A percentile compares a stretch with the other conserved stretches of the same genome.
phyloP scores from a whole-genome alignment of 2,888 invertebrate genomes.

The Eilema sororculum region DNA sequence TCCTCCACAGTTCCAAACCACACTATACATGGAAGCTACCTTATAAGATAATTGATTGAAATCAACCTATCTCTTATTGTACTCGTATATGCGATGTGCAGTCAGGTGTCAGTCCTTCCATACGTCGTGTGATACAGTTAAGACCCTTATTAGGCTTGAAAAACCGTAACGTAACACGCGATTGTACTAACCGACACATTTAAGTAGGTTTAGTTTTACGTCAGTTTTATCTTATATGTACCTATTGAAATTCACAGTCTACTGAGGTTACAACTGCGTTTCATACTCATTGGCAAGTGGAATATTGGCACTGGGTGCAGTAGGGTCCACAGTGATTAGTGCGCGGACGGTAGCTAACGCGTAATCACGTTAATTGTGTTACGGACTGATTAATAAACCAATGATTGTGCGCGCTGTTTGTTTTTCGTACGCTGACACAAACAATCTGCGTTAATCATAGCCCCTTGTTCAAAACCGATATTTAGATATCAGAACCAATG shows the following conservation, averaged over 20 bases:
- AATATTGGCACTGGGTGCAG: slow-evolving; percentile 18
- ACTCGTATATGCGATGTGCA: too few species aligned
- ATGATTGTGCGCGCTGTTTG: slow-evolving; percentile 40
- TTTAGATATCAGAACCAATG: slow-evolving; percentile 40
- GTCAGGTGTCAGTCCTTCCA: too few species aligned
- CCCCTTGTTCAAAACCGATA: slow-evolving; percentile 25
- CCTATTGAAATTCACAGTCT: too few species aligned
- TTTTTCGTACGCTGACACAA: slow-evolving; percentile 44
- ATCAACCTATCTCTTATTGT: background rate
- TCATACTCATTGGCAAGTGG: background rate
- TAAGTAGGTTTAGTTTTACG: too few species aligned
- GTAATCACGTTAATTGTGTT: slow-evolving; percentile 46
- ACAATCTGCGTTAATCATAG: slow-evolving; percentile 47
- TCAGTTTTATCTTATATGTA: too few species aligned
- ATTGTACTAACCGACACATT: too few species aligned
- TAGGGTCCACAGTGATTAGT: slow-evolving; percentile 33
- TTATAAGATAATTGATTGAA: background rate
- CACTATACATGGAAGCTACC: background rate
- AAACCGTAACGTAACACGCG: background rate
- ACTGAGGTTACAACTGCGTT: too few species aligned
- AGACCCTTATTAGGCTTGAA: background rate
- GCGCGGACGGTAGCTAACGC: slow-evolving; percentile 27
- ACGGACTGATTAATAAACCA: slow-evolving; percentile 48
- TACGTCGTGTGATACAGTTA: background rate
- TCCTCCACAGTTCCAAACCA: background rate